phyloP scores from a whole-genome alignment of 1,140 invertebrate genomes.

The Neodiprion lecontei region DNA sequence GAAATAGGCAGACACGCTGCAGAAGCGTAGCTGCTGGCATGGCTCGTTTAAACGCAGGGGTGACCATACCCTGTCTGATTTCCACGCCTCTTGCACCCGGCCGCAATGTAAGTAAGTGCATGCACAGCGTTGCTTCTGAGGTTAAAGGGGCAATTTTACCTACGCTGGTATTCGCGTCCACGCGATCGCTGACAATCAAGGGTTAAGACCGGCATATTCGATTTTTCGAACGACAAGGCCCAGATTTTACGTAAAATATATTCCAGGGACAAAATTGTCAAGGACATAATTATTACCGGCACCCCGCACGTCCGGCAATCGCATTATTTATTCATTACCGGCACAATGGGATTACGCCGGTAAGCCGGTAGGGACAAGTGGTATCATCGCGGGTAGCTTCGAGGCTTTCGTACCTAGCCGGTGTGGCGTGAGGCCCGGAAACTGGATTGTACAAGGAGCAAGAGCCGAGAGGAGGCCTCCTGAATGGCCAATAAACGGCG shows the following conservation, averaged over 20 bases:
- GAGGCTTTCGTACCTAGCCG: no score
- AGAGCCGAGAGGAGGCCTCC: not conserved
- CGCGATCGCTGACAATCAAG: not conserved
- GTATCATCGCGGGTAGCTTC: no score
- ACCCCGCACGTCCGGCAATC: no score
- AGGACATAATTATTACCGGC: not conserved
- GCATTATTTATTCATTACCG: slow-evolving; percentile 1
- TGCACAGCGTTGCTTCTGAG: no score
- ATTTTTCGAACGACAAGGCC: slow-evolving; percentile 4
- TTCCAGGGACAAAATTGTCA: no score
- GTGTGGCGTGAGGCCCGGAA: not conserved
- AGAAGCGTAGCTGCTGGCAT: not conserved
- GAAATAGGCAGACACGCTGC: not conserved
- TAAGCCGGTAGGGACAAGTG: not conserved
- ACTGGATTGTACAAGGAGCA: not conserved
- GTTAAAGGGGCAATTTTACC: no score
- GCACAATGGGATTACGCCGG: not conserved
- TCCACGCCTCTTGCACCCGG: no score
- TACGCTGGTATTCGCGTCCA: not conserved
- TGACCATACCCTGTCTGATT: no score
- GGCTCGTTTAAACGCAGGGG: no score
- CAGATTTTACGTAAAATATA: slow-evolving; percentile 23
- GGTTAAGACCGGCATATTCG: not conserved
- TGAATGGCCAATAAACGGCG: not conserved
- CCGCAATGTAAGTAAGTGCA: no score